phyloP scores from a whole-genome alignment of 2,888 invertebrate species.

The Hydropsyche betteni region DNA sequence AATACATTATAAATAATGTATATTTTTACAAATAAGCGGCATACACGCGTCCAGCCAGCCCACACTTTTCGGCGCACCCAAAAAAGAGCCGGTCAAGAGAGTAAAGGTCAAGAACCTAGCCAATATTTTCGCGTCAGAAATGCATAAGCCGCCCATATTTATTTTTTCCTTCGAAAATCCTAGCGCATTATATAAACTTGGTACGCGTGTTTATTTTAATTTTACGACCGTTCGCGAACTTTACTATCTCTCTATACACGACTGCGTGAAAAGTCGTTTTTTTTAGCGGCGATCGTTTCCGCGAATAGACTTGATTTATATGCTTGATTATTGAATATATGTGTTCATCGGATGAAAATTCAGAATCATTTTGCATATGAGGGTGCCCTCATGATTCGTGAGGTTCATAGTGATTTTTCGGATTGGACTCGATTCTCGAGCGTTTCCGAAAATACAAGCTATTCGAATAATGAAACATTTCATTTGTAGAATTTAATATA shows the following conservation, averaged over 20 bases:
- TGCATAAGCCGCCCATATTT: slow-evolving; percentile 33
- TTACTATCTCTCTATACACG: too few relatives aligned
- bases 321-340: neutral
- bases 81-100: slow-evolving; percentile 35
- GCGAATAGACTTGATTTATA: slow-evolving; percentile 14
- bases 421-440: too few relatives aligned
- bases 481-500: too few relatives aligned
- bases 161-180: slow-evolving; percentile 5
- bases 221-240: too few relatives aligned
- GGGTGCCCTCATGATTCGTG: slow-evolving; percentile 2
- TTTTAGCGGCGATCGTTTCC: slow-evolving; percentile 5
- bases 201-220: too few relatives aligned
- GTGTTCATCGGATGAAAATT: neutral
- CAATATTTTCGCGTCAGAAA: slow-evolving; percentile 35
- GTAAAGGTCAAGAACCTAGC: slow-evolving; percentile 36
- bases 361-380: neutral
- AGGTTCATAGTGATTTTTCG: neutral
- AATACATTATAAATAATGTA: too few relatives aligned
- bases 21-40: too few relatives aligned
- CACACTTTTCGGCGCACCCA: slow-evolving; percentile 33
- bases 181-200: too few relatives aligned
- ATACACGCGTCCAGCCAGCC: too few relatives aligned
- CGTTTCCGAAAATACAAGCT: too few relatives aligned
- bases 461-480: too few relatives aligned
- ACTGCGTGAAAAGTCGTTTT: too few relatives aligned